These are phyloP conservation scores for Drosophila pallidifrons DNA, from an alignment of 1,140 invertebrate species.

Conservation along the genomic window DNA sequence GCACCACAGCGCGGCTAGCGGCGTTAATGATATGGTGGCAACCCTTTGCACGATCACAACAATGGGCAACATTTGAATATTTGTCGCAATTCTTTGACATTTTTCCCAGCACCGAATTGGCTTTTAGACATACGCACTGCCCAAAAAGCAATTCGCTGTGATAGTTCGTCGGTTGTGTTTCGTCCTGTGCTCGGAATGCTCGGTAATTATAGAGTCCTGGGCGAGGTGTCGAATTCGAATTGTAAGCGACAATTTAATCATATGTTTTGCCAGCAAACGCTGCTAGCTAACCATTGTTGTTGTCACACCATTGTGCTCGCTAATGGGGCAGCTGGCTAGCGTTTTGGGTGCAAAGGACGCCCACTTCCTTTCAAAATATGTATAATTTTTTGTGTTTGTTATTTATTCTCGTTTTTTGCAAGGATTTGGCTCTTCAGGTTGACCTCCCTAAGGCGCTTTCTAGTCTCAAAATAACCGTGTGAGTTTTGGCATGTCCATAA, in stretches of 20 bases:
- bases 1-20: conserved; percentile 65
- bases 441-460: conserved; percentile 24
- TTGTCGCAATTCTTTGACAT: conserved; percentile 42
- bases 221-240: conserved; percentile 74
- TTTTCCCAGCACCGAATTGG: conserved; percentile 69
- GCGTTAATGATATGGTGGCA: conserved; percentile 81
- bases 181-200: conserved; percentile 3
- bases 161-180: conserved; percentile 67
- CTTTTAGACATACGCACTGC: conserved; percentile 34
- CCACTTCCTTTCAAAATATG: conserved; percentile 61
- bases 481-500: conserved; percentile 56
- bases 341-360: conserved; percentile 50
- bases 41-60: conserved; percentile 65
- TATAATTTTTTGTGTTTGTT: conserved; percentile 24
- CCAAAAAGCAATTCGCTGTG: background rate
- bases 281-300: conserved; percentile 37
- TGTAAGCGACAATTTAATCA: conserved; percentile 74
- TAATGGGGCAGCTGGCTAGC: conserved; percentile 51
- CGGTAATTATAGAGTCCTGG: conserved; percentile 66
- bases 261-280: conserved; percentile 61
- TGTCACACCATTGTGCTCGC: conserved; percentile 36
- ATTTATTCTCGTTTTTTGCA: conserved; percentile 10
- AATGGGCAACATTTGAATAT: conserved; percentile 72
- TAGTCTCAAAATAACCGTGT: conserved; percentile 30
- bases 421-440: conserved; percentile 13